A percentile compares a stretch with the other conserved stretches of the same genome.
Evolutionary conservation across 2,888 invertebrate species (phyloP).

Genomic region (Phanerotoma sp.): DNA sequence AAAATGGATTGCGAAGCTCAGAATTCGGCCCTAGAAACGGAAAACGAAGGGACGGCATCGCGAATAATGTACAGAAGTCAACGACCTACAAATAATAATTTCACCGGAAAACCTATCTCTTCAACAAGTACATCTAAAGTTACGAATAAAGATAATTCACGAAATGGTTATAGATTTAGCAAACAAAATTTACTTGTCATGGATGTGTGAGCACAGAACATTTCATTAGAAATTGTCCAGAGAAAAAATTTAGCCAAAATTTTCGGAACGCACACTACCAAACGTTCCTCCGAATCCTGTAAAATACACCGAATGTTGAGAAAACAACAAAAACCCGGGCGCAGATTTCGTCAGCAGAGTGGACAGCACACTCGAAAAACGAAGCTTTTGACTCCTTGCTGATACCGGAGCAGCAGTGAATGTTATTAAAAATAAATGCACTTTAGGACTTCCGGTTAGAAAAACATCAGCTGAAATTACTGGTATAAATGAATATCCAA

Average conservation of each 20-base stretch:
- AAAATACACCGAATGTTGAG: conserved; percentile 9
- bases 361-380: background rate
- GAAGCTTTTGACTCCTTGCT: conserved; percentile 9
- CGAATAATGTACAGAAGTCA: background rate
- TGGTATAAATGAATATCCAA: too few species aligned
- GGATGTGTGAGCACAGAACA: conserved; percentile 5
- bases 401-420: conserved; percentile 23
- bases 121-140: background rate
- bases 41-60: conserved; percentile 13
- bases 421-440: conserved; percentile 11
- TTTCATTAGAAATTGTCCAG: conserved; percentile 12
- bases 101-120: too few species aligned
- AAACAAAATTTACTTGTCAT: conserved; percentile 9
- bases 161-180: too few species aligned
- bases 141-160: too few species aligned
- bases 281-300: conserved; percentile 9
- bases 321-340: conserved; percentile 10
- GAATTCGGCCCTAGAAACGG: conserved; percentile 13
- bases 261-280: conserved; percentile 2
- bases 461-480: conserved; percentile 1
- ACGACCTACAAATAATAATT: conserved; percentile 3
- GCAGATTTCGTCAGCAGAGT: conserved; percentile 9
- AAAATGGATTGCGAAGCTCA: conserved; percentile 9
- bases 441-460: background rate
- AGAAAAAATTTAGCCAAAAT: background rate